These are phyloP conservation scores for Pelochelys cantorii DNA, from an alignment of 2,797 vertebrate genomes.

Conservation along the genomic window DNA sequence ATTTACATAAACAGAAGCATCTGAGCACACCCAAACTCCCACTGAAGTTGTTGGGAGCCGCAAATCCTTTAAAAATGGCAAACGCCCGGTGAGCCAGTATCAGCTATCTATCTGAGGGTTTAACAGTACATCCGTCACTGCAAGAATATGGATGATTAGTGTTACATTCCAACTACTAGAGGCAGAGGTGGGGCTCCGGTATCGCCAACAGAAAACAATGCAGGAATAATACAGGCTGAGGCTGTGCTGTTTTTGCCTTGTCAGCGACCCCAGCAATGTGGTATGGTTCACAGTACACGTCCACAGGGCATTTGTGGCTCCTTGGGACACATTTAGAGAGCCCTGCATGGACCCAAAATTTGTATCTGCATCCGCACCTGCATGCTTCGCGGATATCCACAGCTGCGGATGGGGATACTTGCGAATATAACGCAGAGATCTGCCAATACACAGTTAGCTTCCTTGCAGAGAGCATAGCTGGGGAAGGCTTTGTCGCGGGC, in stretches of 20 bases:
- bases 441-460: rapidly evolving
- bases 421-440: too few species aligned
- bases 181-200: background rate
- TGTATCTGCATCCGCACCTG: too few species aligned
- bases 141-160: too few species aligned
- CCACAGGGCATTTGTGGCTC: background rate
- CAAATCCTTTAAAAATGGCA: background rate
- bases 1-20: background rate
- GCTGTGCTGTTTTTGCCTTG: background rate
- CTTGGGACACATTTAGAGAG: background rate
- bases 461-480: rapidly evolving
- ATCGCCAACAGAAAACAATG: background rate
- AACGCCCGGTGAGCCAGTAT: background rate
- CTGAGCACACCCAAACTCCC: background rate
- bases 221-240: too few species aligned
- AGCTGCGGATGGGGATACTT: too few species aligned
- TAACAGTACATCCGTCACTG: background rate
- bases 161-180: too few species aligned
- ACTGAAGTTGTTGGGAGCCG: background rate
- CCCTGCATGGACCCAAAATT: too few species aligned
- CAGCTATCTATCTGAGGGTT: background rate
- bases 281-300: background rate
- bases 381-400: too few species aligned
- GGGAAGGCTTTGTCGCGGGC: too few species aligned
- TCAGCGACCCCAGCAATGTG: background rate